A percentile compares a stretch with the other conserved stretches of the same genome.
Evolutionary conservation across 2,797 vertebrate species (phyloP).

Genomic region (Microcaecilia unicolor): DNA sequence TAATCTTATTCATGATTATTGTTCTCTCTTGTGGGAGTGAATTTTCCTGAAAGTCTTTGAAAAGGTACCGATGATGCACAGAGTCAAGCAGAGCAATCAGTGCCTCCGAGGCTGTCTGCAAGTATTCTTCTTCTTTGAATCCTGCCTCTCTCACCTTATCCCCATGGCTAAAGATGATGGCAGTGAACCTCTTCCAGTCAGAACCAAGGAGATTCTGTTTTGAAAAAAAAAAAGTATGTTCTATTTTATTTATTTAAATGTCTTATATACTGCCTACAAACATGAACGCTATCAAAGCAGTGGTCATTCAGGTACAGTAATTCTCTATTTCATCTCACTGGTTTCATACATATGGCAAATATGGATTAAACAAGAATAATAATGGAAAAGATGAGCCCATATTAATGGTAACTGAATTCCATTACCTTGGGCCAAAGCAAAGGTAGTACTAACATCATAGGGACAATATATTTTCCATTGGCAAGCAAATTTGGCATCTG

Average conservation of each 20-base stretch:
- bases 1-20: conserved; percentile 35
- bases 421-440: too few species aligned
- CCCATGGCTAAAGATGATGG: conserved; percentile 53
- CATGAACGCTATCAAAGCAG: too few species aligned
- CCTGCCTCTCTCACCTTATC: conserved; percentile 45
- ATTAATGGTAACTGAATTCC: too few species aligned
- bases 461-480: too few species aligned
- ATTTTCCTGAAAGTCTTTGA: conserved; percentile 31
- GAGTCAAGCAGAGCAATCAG: conserved; percentile 33
- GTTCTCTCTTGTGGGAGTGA: conserved; percentile 33
- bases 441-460: too few species aligned
- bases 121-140: conserved; percentile 36
- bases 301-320: too few species aligned
- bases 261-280: too few species aligned
- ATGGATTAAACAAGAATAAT: too few species aligned
- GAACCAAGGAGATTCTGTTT: conserved; percentile 59
- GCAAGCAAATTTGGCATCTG: too few species aligned
- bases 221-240: conserved; percentile 22
- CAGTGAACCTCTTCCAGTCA: conserved; percentile 52
- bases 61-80: conserved; percentile 43
- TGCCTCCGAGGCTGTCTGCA: conserved; percentile 27
- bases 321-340: not conserved
- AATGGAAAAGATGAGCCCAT: too few species aligned
- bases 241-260: too few species aligned
- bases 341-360: too few species aligned